These are phyloP conservation scores for Schmidtea mediterranea DNA, from an alignment of 1,140 invertebrate genomes.

Conservation along the genomic window DNA sequence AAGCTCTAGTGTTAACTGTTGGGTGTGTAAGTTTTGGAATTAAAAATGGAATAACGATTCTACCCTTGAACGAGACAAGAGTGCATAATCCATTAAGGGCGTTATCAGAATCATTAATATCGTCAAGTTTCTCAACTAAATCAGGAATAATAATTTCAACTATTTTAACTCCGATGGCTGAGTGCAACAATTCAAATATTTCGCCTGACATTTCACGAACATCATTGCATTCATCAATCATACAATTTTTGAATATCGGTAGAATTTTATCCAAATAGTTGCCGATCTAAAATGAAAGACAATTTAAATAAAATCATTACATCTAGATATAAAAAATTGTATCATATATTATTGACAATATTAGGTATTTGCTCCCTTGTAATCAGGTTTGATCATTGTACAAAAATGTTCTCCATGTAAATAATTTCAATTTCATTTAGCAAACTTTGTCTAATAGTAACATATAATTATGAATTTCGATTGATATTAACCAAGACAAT, in stretches of 20 bases:
- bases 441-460: no score
- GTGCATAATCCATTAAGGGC: not conserved
- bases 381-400: no score
- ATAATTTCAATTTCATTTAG: no score
- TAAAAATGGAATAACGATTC: not conserved
- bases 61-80: not conserved
- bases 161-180: not conserved
- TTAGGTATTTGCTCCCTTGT: no score
- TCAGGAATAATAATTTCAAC: not conserved
- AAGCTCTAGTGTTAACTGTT: constrained; percentile 60
- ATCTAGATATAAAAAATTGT: no score
- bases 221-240: not conserved
- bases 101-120: not conserved
- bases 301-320: no score
- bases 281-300: not conserved
- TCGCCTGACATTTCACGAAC: not conserved
- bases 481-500: no score
- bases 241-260: not conserved
- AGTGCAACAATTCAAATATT: not conserved
- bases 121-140: not conserved
- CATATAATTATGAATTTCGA: no score
- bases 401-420: no score
- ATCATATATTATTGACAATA: no score
- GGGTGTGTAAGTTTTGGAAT: constrained; percentile 42
- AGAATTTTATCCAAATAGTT: not conserved